Percentiles rank a stretch among this genome's conserved stretches.
Evolutionary conservation across 2,797 vertebrate genomes (phyloP).

Genomic region (Diplodus puntazzo): DNA sequence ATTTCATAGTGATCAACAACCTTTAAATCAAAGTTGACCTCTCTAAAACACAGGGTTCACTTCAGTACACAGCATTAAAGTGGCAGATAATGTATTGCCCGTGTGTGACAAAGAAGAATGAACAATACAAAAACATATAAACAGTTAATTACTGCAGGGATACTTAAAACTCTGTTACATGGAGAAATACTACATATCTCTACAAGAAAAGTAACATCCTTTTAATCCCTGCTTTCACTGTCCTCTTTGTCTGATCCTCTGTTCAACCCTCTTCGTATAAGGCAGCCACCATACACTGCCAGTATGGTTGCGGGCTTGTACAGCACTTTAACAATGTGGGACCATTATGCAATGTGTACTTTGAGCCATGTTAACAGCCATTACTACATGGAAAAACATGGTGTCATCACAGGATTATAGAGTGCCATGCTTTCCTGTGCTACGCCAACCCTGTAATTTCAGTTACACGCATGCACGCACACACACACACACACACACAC

Average conservation of each 20-base stretch:
- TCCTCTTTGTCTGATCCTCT: not conserved
- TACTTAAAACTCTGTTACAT: not conserved
- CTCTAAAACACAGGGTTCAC: slow-evolving; percentile 28
- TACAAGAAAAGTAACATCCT: not conserved
- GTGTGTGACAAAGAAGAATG: not conserved
- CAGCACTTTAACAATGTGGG: slow-evolving; percentile 51
- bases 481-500: slow-evolving; percentile 8
- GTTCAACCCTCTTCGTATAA: not conserved
- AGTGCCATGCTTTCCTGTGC: slow-evolving; percentile 75
- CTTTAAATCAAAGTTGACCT: slow-evolving; percentile 44
- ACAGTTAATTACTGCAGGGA: not conserved
- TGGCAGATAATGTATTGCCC: not conserved
- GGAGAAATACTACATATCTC: not conserved
- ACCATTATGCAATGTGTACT: slow-evolving; percentile 77
- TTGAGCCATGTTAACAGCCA: slow-evolving; percentile 81
- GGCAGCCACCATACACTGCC: slow-evolving; percentile 12
- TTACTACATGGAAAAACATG: slow-evolving; percentile 85
- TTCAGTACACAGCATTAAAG: slow-evolving; percentile 1
- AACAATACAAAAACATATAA: not conserved
- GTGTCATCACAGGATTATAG: slow-evolving; percentile 84
- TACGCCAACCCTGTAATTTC: slow-evolving; percentile 81
- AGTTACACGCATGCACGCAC: slow-evolving; percentile 42
- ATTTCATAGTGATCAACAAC: slow-evolving; percentile 40
- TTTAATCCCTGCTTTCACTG: slow-evolving; percentile 38
- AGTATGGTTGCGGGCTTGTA: slow-evolving; percentile 38